These are phyloP conservation scores for Corvus hawaiiensis DNA, from an alignment of 2,113 vertebrate species.

Conservation along the genomic window DNA sequence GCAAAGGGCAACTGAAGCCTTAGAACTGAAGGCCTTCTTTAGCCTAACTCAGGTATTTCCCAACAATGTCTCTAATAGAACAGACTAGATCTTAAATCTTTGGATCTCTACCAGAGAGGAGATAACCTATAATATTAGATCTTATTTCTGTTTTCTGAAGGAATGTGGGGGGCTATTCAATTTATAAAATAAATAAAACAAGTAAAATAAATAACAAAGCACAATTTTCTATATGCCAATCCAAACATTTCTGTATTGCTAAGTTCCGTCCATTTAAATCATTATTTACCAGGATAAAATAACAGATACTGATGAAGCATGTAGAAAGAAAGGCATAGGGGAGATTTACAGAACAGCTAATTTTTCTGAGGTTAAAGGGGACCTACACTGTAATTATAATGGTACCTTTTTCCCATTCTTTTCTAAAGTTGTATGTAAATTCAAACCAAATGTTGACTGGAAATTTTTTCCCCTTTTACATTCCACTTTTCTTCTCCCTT, in stretches of 20 bases:
- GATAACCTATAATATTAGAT: not conserved
- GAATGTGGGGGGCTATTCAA: not conserved
- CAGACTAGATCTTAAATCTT: not conserved
- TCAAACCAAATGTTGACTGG: constrained; percentile 52
- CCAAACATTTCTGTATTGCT: not conserved
- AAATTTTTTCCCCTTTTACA: constrained; percentile 22
- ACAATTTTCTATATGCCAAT: not conserved
- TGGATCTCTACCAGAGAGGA: not conserved
- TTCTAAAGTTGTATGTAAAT: constrained; percentile 22
- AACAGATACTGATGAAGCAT: not conserved
- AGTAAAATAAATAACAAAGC: not conserved
- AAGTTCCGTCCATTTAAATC: not conserved
- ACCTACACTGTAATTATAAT: not conserved
- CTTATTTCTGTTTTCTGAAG: not conserved
- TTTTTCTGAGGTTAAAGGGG: not conserved
- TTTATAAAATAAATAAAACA: not conserved
- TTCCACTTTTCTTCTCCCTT: constrained; percentile 13
- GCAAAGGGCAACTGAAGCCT: not conserved
- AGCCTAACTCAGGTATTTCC: not conserved
- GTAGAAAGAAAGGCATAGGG: not conserved
- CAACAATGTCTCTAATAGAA: not conserved
- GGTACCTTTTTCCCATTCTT: not conserved
- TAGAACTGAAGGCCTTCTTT: not conserved
- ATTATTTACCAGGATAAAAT: not conserved
- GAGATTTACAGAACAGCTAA: not conserved